Conservation (phyloP, 2,113 vertebrate species). For the Pedionomus torquatus region DNA sequence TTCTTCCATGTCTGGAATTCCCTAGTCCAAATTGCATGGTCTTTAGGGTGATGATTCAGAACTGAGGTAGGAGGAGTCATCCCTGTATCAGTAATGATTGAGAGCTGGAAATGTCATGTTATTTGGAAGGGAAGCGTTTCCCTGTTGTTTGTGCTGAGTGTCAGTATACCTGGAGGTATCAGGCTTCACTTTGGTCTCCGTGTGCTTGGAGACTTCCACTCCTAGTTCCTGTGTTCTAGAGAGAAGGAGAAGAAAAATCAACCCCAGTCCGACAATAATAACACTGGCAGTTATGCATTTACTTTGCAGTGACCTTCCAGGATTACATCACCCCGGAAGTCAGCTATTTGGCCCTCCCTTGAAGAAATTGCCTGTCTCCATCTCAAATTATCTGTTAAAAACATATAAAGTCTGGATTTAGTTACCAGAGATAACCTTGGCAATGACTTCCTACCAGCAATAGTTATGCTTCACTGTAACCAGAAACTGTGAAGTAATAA, state of each 20-base stretch:
- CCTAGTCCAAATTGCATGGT: neutral
- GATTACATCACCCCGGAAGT: neutral
- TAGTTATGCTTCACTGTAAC: neutral
- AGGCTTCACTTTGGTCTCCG: neutral
- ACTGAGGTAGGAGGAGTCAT: neutral
- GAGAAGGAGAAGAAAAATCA: neutral
- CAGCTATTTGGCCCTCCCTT: neutral
- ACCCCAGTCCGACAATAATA: neutral
- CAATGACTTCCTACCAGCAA: neutral
- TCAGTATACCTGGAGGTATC: neutral
- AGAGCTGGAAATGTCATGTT: neutral
- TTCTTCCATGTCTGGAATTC: neutral
- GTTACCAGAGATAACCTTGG: slow-evolving; percentile 18
- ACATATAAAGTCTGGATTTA: neutral
- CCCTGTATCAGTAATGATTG: neutral
- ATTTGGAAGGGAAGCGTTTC: neutral
- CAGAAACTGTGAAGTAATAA: neutral
- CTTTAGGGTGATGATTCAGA: neutral
- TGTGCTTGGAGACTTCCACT: neutral
- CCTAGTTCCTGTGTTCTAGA: neutral
- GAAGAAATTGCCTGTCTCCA: slow-evolving; percentile 3
- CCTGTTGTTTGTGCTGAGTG: neutral
- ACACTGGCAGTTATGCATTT: fast-evolving
- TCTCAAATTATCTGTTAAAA: slow-evolving; percentile 45
- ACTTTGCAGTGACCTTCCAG: neutral